Conservation (phyloP, 2,113 vertebrate genomes). For the Lutjanus erythropterus region DNA sequence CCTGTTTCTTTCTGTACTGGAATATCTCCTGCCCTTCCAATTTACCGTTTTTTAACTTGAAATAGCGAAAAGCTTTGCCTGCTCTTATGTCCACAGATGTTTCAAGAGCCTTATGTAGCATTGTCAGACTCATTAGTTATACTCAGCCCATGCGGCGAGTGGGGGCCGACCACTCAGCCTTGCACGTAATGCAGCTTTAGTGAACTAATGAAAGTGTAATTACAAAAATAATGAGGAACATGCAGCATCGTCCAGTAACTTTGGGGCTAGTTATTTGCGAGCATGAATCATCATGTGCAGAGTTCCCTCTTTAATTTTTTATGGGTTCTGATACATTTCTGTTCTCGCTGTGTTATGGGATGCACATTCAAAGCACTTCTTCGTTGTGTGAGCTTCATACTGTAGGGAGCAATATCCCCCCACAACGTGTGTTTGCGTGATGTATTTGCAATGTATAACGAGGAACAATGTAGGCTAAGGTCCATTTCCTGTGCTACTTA, state of each 20-base stretch:
- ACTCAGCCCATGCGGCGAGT: constrained; percentile 51
- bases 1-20: constrained; percentile 27
- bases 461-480: constrained; percentile 73
- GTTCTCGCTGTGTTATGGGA: constrained; percentile 1
- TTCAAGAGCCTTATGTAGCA: constrained; percentile 50
- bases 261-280: constrained; percentile 65
- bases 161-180: constrained; percentile 64
- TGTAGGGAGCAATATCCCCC: constrained; percentile 66
- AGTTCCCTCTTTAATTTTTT: constrained; percentile 57
- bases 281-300: constrained; percentile 50
- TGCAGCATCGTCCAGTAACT: constrained; percentile 59
- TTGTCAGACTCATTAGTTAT: constrained; percentile 75
- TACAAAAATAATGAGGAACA: constrained; percentile 78
- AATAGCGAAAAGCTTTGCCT: constrained; percentile 30
- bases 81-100: constrained; percentile 49
- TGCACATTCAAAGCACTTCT: constrained; percentile 38
- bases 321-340: constrained; percentile 60
- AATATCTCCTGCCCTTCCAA: constrained; percentile 21
- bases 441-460: constrained; percentile 70
- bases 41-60: constrained; percentile 51
- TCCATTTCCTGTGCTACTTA: constrained; percentile 76
- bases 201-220: constrained; percentile 77
- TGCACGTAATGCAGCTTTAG: constrained; percentile 70
- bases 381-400: constrained; percentile 50
- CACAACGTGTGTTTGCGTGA: constrained; percentile 60